Conservation (phyloP, 2,113 vertebrate species). For the Phrynocephalus versicolor region DNA sequence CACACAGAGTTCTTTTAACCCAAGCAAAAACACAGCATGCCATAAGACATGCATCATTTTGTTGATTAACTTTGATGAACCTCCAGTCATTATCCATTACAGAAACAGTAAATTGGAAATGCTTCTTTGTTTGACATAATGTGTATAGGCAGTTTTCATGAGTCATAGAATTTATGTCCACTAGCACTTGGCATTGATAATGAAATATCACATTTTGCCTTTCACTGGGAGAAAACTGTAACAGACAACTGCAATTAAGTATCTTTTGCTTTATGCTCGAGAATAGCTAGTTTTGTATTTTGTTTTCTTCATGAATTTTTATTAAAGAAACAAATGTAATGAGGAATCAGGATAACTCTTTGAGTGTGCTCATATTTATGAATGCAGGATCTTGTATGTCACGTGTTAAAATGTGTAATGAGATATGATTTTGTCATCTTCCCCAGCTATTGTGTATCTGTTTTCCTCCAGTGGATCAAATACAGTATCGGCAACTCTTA, state of each 20-base stretch:
- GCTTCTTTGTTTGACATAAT: constrained; percentile 70
- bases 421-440: neutral
- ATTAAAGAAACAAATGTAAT: constrained; percentile 43
- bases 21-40: constrained; percentile 58
- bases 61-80: constrained; percentile 72
- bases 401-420: neutral
- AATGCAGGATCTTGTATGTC: neutral
- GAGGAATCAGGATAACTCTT: neutral
- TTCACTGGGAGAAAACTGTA: constrained; percentile 33
- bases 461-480: neutral
- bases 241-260: constrained; percentile 23
- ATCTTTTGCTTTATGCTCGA: constrained; percentile 33
- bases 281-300: constrained; percentile 31
- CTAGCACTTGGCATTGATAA: constrained; percentile 66
- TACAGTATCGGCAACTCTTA: too few relatives aligned
- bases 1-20: constrained; percentile 57
- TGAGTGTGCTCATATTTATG: constrained; percentile 10
- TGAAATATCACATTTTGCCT: constrained; percentile 59
- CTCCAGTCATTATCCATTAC: constrained; percentile 67
- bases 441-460: neutral
- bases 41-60: constrained; percentile 70
- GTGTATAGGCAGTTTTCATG: constrained; percentile 61
- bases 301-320: constrained; percentile 41
- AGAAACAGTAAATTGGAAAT: constrained; percentile 68
- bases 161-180: constrained; percentile 68